Base-by-base conservation (phyloP, 2,797 vertebrate genomes). In the Meda fulgida region DNA sequence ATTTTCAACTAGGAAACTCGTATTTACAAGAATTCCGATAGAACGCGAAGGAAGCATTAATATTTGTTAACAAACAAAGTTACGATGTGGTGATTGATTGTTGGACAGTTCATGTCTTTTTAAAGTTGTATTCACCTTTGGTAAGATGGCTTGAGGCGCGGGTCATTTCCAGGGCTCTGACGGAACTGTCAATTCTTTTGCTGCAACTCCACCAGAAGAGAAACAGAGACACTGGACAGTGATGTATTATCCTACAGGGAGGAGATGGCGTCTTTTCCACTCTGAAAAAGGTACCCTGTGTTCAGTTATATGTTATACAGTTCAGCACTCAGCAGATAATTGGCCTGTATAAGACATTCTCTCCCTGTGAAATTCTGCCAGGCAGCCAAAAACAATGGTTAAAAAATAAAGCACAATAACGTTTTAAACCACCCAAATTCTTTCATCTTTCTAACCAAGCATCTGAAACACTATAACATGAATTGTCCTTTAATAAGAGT, bases 251-350 rank as follows among this genome's bases (percentile, higher is more conserved):
- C 26, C 72, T 80, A 63, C 73, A 81, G 63, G 16, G 73, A 75
- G 36, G 58, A 84, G 80, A 82, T 87, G 69, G 76, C 77, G 63
- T 83, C 58, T 88, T 63, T 88, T 88, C 85, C 83, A 36, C 77
- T 85, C 71, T 76, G 31, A 76, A 86, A 55, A 43, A 63, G 43
- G 55, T 69, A 84, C 55, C 86, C 6, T 48, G 58, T 53, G 78
- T 66, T 82, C 43, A 66, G 71, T 2, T 53, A 4, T 71, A 51
- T 36, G 55, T 80, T 31, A 43, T 36, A 67, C 3, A 26, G 69
- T 38, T 34, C 36, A 26, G 58, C 78, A 43, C 55, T 66, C n/a
- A 69, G 48, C 71, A 87, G 26, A 67, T 69, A 67, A 53, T 51
- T 80, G 55, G 26, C 21, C 13, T 72, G 71, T 69, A 53, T 88